Base-by-base conservation (phyloP, 2,113 vertebrate genomes). In the Salvelinus namaycush region DNA sequence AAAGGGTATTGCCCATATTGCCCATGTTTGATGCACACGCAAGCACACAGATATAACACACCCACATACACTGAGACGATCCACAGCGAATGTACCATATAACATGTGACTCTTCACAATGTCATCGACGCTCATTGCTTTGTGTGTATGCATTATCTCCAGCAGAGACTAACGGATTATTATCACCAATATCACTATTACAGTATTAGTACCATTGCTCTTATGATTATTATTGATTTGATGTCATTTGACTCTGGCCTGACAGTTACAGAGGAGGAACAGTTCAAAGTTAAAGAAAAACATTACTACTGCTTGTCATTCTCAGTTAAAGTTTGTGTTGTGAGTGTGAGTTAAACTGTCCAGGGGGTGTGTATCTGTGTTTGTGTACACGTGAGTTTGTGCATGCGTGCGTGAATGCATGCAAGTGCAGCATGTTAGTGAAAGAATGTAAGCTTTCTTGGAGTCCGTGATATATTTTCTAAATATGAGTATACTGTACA, bases 1-100 rank as follows among this genome's bases (percentile, higher is more conserved):
- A 75, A 81, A 76, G 82, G 75, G 85, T 93, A 92, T 93, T 92
- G 90, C 90, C 85, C 77, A 81, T 93, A 92, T 93, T 93, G 90
- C 90, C 85, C 76, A 81, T 87, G 9, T 44, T 44, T 12, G 59
- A 75, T 18, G 48, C 44, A 76, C 60, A 72, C 27, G 48, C 26
- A 69, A 44, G 59, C 66, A 83, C 68, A 44, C 18, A 75, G 24
- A 54, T 26, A 29, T 8, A 49, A 54, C 72, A 16, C 62, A 70
- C 59, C 66, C 27, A 68, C 39, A 64, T 20, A 67, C 65, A 57
- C 39, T 31, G 16, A 75, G 57, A n/a, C 12, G 6, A 18, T 26
- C 11, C 31, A 78, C 67, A 60, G 75, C 24, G 18, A 5, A 44
- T 51, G 59, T 39, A 12, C 12, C 24, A 27, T 5, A 14, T 27